Percentiles rank a stretch among this genome's conserved stretches.
Conservation (phyloP, 2,888 invertebrate genomes). For the Cryptocephalus moraei region DNA sequence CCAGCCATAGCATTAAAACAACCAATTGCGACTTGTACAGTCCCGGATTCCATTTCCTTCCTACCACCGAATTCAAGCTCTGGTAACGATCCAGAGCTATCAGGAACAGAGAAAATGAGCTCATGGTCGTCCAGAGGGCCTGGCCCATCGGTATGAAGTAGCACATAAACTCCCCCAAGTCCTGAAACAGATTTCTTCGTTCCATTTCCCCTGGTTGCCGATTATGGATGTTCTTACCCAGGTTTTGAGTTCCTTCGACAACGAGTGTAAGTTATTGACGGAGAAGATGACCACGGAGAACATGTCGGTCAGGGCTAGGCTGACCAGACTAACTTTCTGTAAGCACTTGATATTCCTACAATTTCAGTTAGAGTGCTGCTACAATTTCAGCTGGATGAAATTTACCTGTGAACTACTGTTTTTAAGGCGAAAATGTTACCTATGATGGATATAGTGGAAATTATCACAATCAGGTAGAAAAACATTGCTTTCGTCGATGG, state of each 20-base stretch:
- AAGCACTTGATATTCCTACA: conserved; percentile 40
- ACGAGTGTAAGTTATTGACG: conserved; percentile 28
- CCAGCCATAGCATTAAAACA: conserved; percentile 34
- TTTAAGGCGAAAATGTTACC: conserved; percentile 21
- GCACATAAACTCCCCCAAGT: conserved; percentile 41
- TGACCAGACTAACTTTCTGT: conserved; percentile 42
- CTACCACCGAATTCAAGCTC: conserved; percentile 37
- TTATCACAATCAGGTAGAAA: conserved; percentile 16
- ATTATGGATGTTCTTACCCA: conserved; percentile 26
- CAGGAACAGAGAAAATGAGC: conserved; percentile 43
- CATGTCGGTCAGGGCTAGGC: conserved; percentile 43
- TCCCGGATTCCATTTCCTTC: conserved; percentile 39
- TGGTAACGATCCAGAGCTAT: conserved; percentile 48
- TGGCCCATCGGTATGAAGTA: conserved; percentile 42
- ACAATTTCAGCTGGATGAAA: neutral
- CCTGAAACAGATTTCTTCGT: conserved; percentile 27
- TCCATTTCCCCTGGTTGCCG: neutral
- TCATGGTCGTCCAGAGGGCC: conserved; percentile 41
- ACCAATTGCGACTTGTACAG: conserved; percentile 29
- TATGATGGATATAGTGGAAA: conserved; percentile 12
- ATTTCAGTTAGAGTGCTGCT: conserved; percentile 1
- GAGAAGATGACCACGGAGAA: conserved; percentile 28
- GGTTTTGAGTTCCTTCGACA: conserved; percentile 26
- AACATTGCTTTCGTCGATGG: conserved; percentile 10
- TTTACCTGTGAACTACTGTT: conserved; percentile 22